These are phyloP conservation scores for Idaea biselata DNA, from an alignment of 2,888 invertebrate genomes.

Conservation along the genomic window DNA sequence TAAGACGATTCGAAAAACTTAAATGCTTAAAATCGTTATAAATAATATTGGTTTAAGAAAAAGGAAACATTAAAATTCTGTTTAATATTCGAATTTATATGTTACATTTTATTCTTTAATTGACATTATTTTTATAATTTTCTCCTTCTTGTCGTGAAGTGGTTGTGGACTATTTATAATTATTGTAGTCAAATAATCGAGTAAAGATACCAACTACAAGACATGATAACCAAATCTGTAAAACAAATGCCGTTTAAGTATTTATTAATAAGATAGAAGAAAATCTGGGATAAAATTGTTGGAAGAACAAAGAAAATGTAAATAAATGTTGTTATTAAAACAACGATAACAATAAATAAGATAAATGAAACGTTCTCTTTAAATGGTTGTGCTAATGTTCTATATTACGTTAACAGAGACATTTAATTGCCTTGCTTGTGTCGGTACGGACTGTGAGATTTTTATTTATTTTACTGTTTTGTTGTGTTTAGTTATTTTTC, in stretches of 20 bases:
- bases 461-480: no score
- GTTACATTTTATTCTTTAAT: no score
- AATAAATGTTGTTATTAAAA: constrained; percentile 59
- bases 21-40: no score
- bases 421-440: constrained; percentile 9
- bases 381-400: constrained; percentile 49
- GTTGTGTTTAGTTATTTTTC: no score
- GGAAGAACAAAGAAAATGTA: constrained; percentile 43
- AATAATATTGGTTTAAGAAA: no score
- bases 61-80: no score
- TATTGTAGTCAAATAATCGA: not conserved
- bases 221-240: constrained; percentile 9
- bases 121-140: no score
- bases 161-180: not conserved
- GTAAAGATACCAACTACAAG: not conserved
- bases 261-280: constrained; percentile 43
- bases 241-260: constrained; percentile 56
- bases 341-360: constrained; percentile 61
- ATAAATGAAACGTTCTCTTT: constrained; percentile 51
- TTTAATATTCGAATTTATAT: no score
- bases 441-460: no score
- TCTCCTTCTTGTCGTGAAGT: no score
- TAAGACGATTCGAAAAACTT: no score
- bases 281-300: not conserved
- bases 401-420: constrained; percentile 35